These are phyloP conservation scores for Lepilemur ruficaudatus DNA, from an alignment of 2,797 vertebrate genomes.

Conservation along the genomic window DNA sequence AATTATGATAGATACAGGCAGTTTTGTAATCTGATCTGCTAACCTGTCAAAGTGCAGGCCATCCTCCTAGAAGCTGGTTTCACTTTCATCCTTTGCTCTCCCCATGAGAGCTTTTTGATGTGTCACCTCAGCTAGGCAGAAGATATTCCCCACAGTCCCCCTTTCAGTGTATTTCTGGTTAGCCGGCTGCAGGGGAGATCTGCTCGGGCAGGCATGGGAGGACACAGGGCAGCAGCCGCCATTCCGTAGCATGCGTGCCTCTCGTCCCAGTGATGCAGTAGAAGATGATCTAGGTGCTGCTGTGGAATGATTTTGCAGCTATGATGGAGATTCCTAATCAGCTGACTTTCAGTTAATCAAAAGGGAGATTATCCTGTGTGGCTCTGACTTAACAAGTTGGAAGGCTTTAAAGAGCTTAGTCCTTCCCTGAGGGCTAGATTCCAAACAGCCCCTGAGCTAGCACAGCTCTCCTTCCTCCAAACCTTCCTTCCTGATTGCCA, in stretches of 20 bases:
- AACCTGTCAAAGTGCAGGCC: not conserved
- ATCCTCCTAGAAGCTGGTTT: not conserved
- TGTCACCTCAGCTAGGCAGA: not conserved
- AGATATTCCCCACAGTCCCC: not conserved
- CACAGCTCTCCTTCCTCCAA: not conserved
- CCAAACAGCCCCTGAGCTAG: fast-evolving
- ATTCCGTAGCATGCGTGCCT: fast-evolving
- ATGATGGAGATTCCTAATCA: not conserved
- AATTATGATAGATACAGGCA: not conserved
- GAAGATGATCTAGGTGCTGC: not conserved
- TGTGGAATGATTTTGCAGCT: not conserved
- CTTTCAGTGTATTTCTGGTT: not conserved
- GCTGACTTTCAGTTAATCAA: not conserved
- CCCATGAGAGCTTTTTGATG: not conserved
- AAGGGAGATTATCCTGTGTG: not conserved
- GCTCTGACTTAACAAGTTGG: not conserved
- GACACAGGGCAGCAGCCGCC: not conserved
- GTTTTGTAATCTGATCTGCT: not conserved
- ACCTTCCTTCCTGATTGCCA: no score
- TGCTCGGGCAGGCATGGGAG: no score
- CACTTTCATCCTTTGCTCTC: no score
- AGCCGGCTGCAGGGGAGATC: not conserved
- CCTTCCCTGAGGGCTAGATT: not conserved
- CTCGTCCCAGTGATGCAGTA: not conserved
- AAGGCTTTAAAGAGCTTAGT: not conserved